Evolutionary conservation across 2,113 vertebrate species (phyloP), one percentile per base, ranked within the genome.

Genomic region (Cyprinus carpio): DNA sequence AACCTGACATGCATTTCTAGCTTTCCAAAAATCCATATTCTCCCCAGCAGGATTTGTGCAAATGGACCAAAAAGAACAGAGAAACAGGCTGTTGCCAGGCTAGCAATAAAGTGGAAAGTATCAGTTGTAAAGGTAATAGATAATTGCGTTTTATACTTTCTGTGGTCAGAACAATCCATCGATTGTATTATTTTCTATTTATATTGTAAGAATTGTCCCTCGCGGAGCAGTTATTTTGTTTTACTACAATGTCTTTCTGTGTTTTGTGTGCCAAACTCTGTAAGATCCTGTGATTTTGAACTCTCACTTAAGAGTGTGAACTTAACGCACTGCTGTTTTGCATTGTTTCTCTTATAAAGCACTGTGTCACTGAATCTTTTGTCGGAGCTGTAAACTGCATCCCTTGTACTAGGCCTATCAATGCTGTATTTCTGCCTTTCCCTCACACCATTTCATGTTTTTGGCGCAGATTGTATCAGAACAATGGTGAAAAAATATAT

Each of bases 111-210:
- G 3, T 25, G 16, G 8, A 60, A 60, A 27, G 25, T 75, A 11
- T 83, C n/a, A 4, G 31, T 83, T 43, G 60, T 49, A 27, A 29
- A 46, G 54, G 20, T 46, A 58, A 64, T 84, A 65, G 72, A 64
- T 84, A 65, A 84, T 76, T 84, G 25, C 72, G 11, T 84, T 84
- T 84, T 56, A 49, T 72, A 76, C 82, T 16, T 74, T 75, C 54
- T 76, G 25, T 20, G 25, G 3, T 34, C 11, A 11, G 54, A 76
- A 64, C 72, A 64, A 76, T 64, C 20, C 13, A 49, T 49, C 27
- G 1, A 65, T 83, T 83, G 69, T 83, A 27, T 74, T 83, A 9
- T 49, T 76, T 58, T 46, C 31, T 31, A 12, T 74, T 37, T 43
- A 62, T 75, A 84, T 34, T 54, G 4, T 58, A 29, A 6, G 27